Evolutionary conservation across 30 jellyfish, hydroid and myxozoan genomes (phyloP), one percentile per base, ranked within the genome.

Genomic region (Hydractinia symbiolongicarpus): DNA sequence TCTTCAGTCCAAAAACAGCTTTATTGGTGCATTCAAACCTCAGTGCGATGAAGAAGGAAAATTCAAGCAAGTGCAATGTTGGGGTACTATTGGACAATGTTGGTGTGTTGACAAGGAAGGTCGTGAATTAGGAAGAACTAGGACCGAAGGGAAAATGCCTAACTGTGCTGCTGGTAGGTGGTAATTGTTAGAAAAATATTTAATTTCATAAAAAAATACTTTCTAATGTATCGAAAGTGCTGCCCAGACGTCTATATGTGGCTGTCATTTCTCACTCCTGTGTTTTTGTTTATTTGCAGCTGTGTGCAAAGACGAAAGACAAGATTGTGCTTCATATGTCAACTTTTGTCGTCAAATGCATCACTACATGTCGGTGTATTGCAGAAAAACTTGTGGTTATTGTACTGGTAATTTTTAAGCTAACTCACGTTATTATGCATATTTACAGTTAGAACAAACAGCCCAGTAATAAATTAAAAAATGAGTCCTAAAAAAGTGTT

Each of bases 71-170:
- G 73, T 88, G 54, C 96, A 88, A 53, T 88, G 96, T 75, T 88
- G 96, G 96, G 64, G 55, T 19, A 72, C 74, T 82, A 52, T 88
- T n/a, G 84, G 93, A 5, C 77, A 80, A 16, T 88, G 96, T 73
- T 88, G 96, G 96, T 88, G 96, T 73, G 96, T 88, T 67, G 95
- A 77, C 44, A 86, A 72, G 44, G 96, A 88, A 55, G 96, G 96
- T 21, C 78, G 80, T 54, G 96, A 88, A 44, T 61, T 88, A 79
- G 86, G 76, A n/a, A 83, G 96, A 19, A 82, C 96, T 10, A 73
- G 96, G 78, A 60, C 91, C 5, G 50, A 16, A n/a, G 91, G 95
- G 60, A 13, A 61, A 77, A 61, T 77, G 49, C 95, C 88, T 1
- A 88, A 87, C 67, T 87, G 95, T 82, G 79, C 84, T 78, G 73